Base-by-base conservation (phyloP, 2,797 vertebrate species). In the Florisuga fusca region DNA sequence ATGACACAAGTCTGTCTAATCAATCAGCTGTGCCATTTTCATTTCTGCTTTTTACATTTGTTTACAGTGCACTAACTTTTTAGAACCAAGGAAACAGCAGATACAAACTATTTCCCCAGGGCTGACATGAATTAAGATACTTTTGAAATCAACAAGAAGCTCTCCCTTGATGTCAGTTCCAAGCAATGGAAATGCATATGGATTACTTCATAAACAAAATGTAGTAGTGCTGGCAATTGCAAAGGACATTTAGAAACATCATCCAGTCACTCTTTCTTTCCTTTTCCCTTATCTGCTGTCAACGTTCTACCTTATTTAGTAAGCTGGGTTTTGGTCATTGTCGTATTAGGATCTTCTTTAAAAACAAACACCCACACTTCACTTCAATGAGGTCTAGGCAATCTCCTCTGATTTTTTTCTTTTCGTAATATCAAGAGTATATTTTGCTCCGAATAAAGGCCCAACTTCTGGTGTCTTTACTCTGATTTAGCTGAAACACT, bases 71-170 rank as follows among this genome's bases (percentile, higher is more conserved):
- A 43, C 23, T 43, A 14, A 45, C 45, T 76, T 41, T 31, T 72
- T 58, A 7, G 11, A 82, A 87, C 27, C 0, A 1, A 72, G 16
- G 15, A 62, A 85, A 57, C 0, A 2, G 4, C 54, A 57, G 20
- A 50, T 27, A 41, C 14, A 57, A 55, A 59, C 6, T 18, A 23
- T 22, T 78, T 68, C 12, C 4, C 41, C 9, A 19, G 15, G 43
- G 20, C 0, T 58, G 15, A 33, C 46, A 48, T 9, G 54, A 84
- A 29, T 20, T 2, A 2, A 21, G 2, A 2, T 57, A 15, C 10
- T 50, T 9, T 15, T n/a, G 13, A 84, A 92, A 79, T 68, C 41
- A 45, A 2, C 13, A 11, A 50, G 31, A 64, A 73, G 11, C 3
- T 81, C 8, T 77, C 27, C 19, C 17, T 75, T 48, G 5, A 10